phyloP scores from a whole-genome alignment of 2,797 vertebrate species.

The Emydoidea blandingii region DNA sequence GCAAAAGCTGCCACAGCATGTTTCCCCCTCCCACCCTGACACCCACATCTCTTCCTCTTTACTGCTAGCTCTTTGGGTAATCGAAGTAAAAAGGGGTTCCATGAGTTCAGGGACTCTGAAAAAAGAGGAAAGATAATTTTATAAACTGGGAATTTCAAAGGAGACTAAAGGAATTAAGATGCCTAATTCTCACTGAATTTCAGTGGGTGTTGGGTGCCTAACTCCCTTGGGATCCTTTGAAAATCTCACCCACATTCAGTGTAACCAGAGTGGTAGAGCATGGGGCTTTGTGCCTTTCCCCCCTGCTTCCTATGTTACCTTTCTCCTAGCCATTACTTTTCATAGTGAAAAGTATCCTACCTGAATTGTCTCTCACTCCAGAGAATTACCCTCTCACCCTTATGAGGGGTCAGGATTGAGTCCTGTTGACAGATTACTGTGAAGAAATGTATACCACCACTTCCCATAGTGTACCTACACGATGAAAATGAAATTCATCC shows the following conservation, averaged over 20 bases:
- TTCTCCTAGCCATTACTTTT: background rate
- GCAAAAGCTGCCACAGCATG: background rate
- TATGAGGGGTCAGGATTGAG: background rate
- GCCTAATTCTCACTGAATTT: background rate
- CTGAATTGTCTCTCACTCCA: background rate
- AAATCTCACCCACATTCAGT: background rate
- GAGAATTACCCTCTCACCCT: background rate
- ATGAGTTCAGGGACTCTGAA: background rate
- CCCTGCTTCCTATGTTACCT: background rate
- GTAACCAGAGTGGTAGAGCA: background rate
- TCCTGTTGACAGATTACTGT: background rate
- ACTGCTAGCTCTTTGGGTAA: background rate
- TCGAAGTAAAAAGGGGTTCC: background rate
- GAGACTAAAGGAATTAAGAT: background rate
- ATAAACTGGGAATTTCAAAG: background rate
- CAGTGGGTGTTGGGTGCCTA: background rate
- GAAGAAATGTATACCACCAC: background rate
- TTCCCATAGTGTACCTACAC: background rate
- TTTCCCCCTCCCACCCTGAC: background rate
- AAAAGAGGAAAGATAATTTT: background rate
- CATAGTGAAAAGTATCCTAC: background rate
- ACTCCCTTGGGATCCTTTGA: background rate
- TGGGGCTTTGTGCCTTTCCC: background rate
- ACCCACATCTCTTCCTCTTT: background rate
- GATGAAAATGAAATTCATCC: background rate